These are phyloP conservation scores for Dynastes hyllus DNA, from an alignment of 2,888 invertebrate genomes.

Conservation along the genomic window DNA sequence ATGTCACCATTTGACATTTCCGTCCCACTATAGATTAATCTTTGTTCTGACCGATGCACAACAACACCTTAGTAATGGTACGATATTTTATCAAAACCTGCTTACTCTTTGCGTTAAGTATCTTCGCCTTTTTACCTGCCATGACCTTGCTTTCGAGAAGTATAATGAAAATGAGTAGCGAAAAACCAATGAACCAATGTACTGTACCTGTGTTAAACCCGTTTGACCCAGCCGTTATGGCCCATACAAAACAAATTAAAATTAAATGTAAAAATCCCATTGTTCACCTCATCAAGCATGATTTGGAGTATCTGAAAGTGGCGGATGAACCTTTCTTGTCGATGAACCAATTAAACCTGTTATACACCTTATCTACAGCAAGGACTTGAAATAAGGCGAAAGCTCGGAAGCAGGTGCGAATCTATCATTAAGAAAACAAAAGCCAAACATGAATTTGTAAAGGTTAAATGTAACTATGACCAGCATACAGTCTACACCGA, in stretches of 20 bases:
- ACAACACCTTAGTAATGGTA: slow-evolving; percentile 3
- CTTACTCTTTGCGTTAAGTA: not conserved
- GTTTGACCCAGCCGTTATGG: slow-evolving; percentile 4
- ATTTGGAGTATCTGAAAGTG: slow-evolving; percentile 17
- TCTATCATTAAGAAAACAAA: slow-evolving; percentile 2
- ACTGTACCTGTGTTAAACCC: slow-evolving; percentile 20
- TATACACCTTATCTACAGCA: slow-evolving; percentile 23
- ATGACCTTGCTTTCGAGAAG: slow-evolving; percentile 4
- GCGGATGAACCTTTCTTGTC: slow-evolving; percentile 28
- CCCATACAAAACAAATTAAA: slow-evolving; percentile 1
- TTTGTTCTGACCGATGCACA: not conserved
- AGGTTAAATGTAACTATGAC: slow-evolving; percentile 15
- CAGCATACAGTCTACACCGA: slow-evolving; percentile 16
- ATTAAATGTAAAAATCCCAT: slow-evolving; percentile 30
- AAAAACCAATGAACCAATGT: not conserved
- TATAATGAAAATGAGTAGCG: not conserved
- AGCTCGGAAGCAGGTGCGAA: slow-evolving; percentile 2
- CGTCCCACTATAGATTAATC: not conserved
- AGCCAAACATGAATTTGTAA: slow-evolving; percentile 13
- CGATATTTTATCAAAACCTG: not conserved
- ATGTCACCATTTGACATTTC: not conserved
- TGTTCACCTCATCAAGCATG: slow-evolving; percentile 12
- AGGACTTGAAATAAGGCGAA: not conserved
- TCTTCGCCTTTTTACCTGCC: not conserved
- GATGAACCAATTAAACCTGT: slow-evolving; percentile 34